Evolutionary conservation across 1,140 invertebrate genomes (phyloP).

Genomic region (Saxidomus purpurata): DNA sequence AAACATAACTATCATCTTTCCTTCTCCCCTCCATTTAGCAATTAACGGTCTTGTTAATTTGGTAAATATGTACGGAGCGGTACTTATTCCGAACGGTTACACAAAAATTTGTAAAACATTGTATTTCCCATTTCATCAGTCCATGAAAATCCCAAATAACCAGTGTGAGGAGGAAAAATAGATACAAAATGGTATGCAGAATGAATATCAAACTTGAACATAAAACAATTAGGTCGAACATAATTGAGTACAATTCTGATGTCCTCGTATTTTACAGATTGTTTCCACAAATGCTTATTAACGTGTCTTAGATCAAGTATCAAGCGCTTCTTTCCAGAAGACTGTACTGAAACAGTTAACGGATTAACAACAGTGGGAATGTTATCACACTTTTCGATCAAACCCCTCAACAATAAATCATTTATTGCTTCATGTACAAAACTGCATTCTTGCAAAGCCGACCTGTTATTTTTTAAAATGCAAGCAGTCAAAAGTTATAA

Average conservation of each 20-base stretch:
- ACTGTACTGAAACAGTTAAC: constrained; percentile 1
- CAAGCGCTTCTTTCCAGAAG: constrained; percentile 17
- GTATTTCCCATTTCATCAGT: not conserved
- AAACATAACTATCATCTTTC: constrained; percentile 48
- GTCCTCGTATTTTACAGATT: constrained; percentile 34
- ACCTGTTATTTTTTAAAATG: constrained; percentile 29
- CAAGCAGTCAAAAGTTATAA: not conserved
- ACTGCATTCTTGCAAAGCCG: not conserved
- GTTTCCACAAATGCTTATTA: constrained; percentile 47
- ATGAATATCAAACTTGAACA: constrained; percentile 57
- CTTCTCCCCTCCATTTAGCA: constrained; percentile 56
- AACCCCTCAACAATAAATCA: constrained; percentile 38
- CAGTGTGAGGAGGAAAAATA: not conserved
- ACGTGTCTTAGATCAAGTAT: constrained; percentile 55
- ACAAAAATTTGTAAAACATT: constrained; percentile 48
- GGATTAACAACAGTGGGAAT: constrained; percentile 30
- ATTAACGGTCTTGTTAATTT: constrained; percentile 46
- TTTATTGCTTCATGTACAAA: constrained; percentile 39
- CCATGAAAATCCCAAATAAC: constrained; percentile 28
- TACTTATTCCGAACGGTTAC: constrained; percentile 51
- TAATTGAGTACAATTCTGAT: constrained; percentile 1
- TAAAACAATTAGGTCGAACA: constrained; percentile 2
- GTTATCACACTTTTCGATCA: not conserved
- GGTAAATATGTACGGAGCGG: constrained; percentile 56
- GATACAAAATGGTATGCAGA: constrained; percentile 54